A percentile compares a stretch with the other conserved stretches of the same genome.
phyloP scores from a whole-genome alignment of 2,888 invertebrate species.

The Drosophila multiciliata region DNA sequence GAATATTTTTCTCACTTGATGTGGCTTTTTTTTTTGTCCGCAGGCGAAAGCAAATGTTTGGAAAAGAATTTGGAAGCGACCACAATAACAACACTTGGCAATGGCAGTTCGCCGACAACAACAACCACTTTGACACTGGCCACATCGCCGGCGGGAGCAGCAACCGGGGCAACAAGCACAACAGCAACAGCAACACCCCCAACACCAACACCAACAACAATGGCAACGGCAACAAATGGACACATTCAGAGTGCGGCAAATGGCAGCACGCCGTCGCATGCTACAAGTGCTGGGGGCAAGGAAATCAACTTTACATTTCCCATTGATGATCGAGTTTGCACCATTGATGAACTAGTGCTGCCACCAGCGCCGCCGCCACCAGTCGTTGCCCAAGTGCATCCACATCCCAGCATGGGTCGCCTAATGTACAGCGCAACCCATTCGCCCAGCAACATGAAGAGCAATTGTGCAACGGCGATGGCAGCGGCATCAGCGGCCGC shows the following conservation, averaged over 20 bases:
- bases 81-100: constrained; percentile 69
- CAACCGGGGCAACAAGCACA: constrained; percentile 1
- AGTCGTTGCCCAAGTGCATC: constrained; percentile 51
- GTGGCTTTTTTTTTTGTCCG: constrained; percentile 11
- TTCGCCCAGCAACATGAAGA: constrained; percentile 41
- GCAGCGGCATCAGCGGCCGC: constrained; percentile 56
- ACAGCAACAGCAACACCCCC: constrained; percentile 14
- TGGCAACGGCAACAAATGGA: constrained; percentile 53
- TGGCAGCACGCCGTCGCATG: constrained; percentile 49
- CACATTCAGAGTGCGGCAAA: constrained; percentile 55
- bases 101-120: constrained; percentile 72
- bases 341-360: constrained; percentile 84
- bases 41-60: constrained; percentile 84
- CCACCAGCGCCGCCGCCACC: constrained; percentile 83
- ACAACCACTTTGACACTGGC: constrained; percentile 66
- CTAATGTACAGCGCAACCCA: constrained; percentile 67
- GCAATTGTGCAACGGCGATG: constrained; percentile 57
- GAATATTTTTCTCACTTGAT: constrained; percentile 11
- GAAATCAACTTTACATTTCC: constrained; percentile 88
- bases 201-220: constrained; percentile 11
- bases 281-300: constrained; percentile 60
- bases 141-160: constrained; percentile 54
- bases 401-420: constrained; percentile 64
- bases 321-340: constrained; percentile 85
- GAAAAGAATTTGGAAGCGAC: constrained; percentile 83